Base-by-base conservation (phyloP, 2,888 invertebrate genomes). In the Yponomeuta malinellus region DNA sequence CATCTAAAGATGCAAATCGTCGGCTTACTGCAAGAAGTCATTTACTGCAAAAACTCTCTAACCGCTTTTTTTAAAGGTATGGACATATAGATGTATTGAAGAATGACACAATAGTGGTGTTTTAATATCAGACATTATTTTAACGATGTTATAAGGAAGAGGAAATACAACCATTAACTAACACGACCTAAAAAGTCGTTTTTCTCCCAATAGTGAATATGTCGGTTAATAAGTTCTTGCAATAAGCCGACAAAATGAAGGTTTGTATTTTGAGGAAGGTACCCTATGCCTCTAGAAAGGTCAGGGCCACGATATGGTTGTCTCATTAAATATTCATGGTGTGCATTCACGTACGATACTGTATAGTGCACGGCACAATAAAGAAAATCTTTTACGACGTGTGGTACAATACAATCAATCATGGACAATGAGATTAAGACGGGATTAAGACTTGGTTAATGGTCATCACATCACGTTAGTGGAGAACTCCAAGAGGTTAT, bases 271-370 rank as follows among this genome's bases (percentile, higher is more conserved):
- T 59, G 52, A 59, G 52, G 52, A 59, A 59, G 52, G 52, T 1
- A 59, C 52, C 52, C 6, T 43, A 8, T 59, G 52, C 33, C 43
- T 33, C 29, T 15, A 23, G 23, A 87, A 89, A 88, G 89, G 89
- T 88, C 89, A 83, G 76, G 85, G 81, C 77, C 84, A 78, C 75
- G 80, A 79, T 59, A 70, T 78, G 79, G 78, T 78, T 78, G 78
- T 78, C 76, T 79, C 81, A 87, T 87, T 88, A 88, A 83, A 87
- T 87, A 90, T 90, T 87, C 88, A 89, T 89, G 82, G 81, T 71
- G 78, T 80, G 81, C 81, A 85, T 83, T 85, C 84, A 85, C 86
- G 52, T 59, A 59, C 52, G 52, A 59, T 59, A 59, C 52, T 37
- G 48, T 59, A 81, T 83, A 82, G 81, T 78, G 82, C 81, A 80